A percentile compares a stretch with the other conserved stretches of the same genome.
Evolutionary conservation across 2,797 vertebrate genomes (phyloP).

Genomic region (Aratinga solstitialis): DNA sequence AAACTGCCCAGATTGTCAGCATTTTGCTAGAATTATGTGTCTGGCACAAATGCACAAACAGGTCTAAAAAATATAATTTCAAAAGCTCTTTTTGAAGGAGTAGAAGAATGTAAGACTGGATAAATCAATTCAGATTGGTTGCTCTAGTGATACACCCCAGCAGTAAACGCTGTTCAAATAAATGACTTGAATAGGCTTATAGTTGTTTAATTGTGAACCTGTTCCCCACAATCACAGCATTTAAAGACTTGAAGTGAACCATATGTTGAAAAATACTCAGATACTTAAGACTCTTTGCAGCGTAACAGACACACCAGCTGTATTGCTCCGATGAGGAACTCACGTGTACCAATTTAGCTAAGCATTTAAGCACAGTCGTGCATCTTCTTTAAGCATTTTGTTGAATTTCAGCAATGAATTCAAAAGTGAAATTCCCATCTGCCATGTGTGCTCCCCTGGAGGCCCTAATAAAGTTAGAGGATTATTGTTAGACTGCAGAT

Average conservation of each 20-base stretch:
- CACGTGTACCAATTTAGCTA: background rate
- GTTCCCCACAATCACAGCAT: background rate
- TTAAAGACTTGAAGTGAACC: background rate
- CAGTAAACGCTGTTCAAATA: background rate
- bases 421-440: background rate
- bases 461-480: background rate
- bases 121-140: background rate
- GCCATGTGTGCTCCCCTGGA: accelerated
- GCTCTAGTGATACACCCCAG: background rate
- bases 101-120: background rate
- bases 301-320: background rate
- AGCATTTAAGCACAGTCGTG: background rate
- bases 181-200: background rate
- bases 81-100: conserved; percentile 31
- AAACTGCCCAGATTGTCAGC: background rate
- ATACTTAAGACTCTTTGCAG: background rate
- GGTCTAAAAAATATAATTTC: background rate
- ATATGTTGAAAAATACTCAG: conserved; percentile 11
- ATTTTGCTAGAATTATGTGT: background rate
- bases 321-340: background rate
- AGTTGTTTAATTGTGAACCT: background rate
- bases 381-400: background rate
- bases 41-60: background rate
- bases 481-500: background rate
- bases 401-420: background rate